These are phyloP conservation scores for Erebia aethiops DNA, from an alignment of 2,888 invertebrate species.

Conservation along the genomic window DNA sequence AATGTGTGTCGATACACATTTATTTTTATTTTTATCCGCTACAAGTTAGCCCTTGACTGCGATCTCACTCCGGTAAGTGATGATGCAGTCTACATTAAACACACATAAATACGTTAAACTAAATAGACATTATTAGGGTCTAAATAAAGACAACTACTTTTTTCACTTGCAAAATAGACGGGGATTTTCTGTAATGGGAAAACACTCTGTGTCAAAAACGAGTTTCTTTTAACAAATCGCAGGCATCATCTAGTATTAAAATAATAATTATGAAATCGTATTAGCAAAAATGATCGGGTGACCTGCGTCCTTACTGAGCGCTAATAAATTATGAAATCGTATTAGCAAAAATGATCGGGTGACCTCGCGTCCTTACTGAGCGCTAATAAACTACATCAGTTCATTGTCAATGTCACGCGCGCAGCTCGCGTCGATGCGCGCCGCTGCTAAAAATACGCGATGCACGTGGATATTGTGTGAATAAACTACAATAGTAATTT, in stretches of 20 bases:
- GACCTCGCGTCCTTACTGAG: conserved; percentile 4
- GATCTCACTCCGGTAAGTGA: too few species aligned
- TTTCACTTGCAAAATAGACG: too few species aligned
- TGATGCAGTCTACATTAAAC: too few species aligned
- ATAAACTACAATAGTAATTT: background rate
- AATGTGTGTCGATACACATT: too few species aligned
- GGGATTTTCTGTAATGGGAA: too few species aligned
- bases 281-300: background rate
- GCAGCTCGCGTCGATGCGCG: conserved; percentile 1
- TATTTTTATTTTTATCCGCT: too few species aligned
- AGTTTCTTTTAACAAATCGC: too few species aligned
- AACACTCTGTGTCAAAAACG: too few species aligned
- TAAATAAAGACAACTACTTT: too few species aligned
- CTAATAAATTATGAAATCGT: background rate
- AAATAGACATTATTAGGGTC: too few species aligned
- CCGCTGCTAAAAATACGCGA: conserved; percentile 1
- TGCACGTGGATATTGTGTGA: background rate
- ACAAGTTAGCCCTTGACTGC: too few species aligned
- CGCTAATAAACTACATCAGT: background rate
- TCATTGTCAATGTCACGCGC: conserved; percentile 15
- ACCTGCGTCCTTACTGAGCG: conserved; percentile 1
- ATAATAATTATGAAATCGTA: background rate
- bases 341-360: background rate
- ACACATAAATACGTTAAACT: too few species aligned
- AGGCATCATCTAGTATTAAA: background rate